These are phyloP conservation scores for Mesocricetus auratus DNA, from an alignment of 2,113 vertebrate species.

Conservation along the genomic window DNA sequence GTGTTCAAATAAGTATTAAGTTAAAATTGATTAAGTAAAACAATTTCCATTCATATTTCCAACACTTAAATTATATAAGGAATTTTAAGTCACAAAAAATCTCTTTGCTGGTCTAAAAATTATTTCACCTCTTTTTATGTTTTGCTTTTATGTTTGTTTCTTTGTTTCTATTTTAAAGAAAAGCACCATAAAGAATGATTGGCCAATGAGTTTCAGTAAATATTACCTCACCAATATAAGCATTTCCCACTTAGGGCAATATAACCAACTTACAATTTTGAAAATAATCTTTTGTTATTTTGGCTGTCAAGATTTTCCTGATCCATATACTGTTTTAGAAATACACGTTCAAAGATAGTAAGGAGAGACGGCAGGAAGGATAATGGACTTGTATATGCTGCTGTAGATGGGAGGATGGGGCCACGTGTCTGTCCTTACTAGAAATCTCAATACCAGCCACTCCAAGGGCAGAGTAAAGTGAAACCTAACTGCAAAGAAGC, in stretches of 20 bases:
- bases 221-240: background rate
- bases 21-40: slow-evolving; percentile 37
- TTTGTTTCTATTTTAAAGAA: slow-evolving; percentile 10
- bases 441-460: background rate
- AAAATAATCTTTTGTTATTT: slow-evolving; percentile 35
- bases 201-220: slow-evolving; percentile 33
- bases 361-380: slow-evolving; percentile 39
- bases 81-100: slow-evolving; percentile 52
- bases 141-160: background rate
- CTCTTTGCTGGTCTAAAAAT: slow-evolving; percentile 28
- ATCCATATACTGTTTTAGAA: slow-evolving; percentile 32
- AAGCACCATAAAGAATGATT: slow-evolving; percentile 21
- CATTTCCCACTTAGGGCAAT: background rate
- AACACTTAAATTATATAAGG: slow-evolving; percentile 44
- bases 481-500: background rate
- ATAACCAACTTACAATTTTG: slow-evolving; percentile 47
- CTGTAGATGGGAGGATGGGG: background rate
- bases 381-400: background rate
- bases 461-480: background rate
- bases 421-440: background rate
- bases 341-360: slow-evolving; percentile 57
- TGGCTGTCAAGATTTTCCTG: slow-evolving; percentile 14
- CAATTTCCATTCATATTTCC: slow-evolving; percentile 55
- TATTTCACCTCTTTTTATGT: slow-evolving; percentile 46
- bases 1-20: slow-evolving; percentile 1